Percentiles rank a stretch among this genome's conserved stretches.
Conservation (phyloP, 2,113 vertebrate genomes). For the Mungos mungo region DNA sequence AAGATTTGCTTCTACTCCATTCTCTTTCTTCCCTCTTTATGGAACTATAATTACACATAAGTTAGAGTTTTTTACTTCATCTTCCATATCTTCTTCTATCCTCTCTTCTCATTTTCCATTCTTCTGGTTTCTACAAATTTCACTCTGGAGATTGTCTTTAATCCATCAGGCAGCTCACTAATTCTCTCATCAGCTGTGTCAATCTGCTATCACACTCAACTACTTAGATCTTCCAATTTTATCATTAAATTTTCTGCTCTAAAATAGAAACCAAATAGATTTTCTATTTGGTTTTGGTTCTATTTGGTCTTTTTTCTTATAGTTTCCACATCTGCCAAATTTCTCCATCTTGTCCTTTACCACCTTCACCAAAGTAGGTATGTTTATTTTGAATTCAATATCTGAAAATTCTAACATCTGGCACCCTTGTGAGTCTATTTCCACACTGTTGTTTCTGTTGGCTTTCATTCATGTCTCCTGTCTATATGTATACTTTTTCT, state of each 20-base stretch:
- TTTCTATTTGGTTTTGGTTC: neutral
- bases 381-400: neutral
- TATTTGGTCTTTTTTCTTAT: neutral
- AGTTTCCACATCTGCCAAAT: neutral
- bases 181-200: neutral
- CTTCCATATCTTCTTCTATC: neutral
- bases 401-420: neutral
- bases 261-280: neutral
- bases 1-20: neutral
- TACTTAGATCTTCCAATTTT: neutral
- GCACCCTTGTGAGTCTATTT: neutral
- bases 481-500: neutral
- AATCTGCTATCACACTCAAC: neutral
- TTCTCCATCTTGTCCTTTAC: neutral
- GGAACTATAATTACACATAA: neutral
- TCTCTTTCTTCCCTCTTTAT: neutral
- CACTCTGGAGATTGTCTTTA: neutral
- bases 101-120: neutral
- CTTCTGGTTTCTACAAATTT: neutral
- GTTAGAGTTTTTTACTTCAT: neutral
- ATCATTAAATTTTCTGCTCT: neutral
- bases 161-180: neutral
- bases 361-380: neutral
- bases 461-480: conserved; percentile 5
- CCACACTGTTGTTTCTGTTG: neutral